Conservation (phyloP, 2,888 invertebrate species). For the Crematogaster levior region DNA sequence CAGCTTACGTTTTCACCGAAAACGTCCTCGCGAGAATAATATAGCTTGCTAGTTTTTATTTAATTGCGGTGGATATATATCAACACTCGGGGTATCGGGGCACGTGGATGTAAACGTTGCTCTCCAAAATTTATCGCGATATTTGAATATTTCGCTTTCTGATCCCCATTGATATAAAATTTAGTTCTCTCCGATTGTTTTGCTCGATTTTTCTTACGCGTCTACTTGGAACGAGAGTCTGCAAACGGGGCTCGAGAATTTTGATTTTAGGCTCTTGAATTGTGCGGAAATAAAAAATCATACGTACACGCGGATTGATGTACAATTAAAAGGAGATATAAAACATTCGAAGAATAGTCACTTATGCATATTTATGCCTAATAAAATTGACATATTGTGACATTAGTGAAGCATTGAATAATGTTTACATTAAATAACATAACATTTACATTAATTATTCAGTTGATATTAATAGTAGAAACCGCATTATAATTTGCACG, state of each 20-base stretch:
- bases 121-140: conserved; percentile 59
- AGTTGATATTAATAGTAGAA: conserved; percentile 4
- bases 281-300: background rate
- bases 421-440: conserved; percentile 19
- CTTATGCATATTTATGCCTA: conserved; percentile 23
- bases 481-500: conserved; percentile 5
- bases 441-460: conserved; percentile 30
- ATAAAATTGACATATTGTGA: conserved; percentile 3
- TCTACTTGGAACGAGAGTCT: background rate
- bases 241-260: background rate
- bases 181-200: background rate
- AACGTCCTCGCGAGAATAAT: conserved; percentile 44
- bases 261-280: background rate
- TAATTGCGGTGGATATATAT: conserved; percentile 38
- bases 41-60: conserved; percentile 51
- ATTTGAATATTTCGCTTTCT: conserved; percentile 22
- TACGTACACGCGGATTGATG: background rate
- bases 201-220: background rate
- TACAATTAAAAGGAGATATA: background rate
- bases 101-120: conserved; percentile 13
- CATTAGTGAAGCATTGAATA: conserved; percentile 8
- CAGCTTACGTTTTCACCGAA: conserved; percentile 66
- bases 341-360: background rate
- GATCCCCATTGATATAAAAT: background rate
- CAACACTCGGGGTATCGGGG: background rate